phyloP scores from a whole-genome alignment of 2,113 vertebrate genomes.

The Galbula dea region DNA sequence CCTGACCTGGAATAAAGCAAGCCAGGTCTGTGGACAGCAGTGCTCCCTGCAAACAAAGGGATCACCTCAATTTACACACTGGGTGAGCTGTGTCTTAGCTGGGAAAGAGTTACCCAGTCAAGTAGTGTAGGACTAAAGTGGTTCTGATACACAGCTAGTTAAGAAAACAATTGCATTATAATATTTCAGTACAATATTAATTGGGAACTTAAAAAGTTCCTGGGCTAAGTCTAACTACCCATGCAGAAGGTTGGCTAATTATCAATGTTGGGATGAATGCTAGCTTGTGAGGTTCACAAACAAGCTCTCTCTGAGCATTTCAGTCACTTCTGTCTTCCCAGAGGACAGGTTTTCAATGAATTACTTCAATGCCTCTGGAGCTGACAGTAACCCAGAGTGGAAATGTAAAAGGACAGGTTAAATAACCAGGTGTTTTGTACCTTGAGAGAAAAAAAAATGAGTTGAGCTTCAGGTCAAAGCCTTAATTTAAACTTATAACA shows the following conservation, averaged over 20 bases:
- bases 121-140: not conserved
- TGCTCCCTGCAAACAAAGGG: not conserved
- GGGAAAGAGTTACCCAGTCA: not conserved
- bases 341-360: slow-evolving; percentile 31
- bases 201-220: not conserved
- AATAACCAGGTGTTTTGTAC: slow-evolving; percentile 65
- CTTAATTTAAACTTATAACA: slow-evolving; percentile 59
- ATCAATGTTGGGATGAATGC: not conserved
- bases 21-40: not conserved
- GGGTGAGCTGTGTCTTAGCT: not conserved
- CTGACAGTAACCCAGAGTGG: slow-evolving; percentile 30
- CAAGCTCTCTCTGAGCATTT: slow-evolving; percentile 5
- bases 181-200: not conserved
- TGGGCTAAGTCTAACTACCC: not conserved
- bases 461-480: slow-evolving; percentile 54
- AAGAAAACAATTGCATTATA: not conserved
- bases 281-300: not conserved
- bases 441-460: slow-evolving; percentile 48
- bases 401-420: slow-evolving; percentile 62
- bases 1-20: not conserved
- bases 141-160: not conserved
- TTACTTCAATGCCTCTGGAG: slow-evolving; percentile 44
- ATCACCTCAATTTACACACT: fast-evolving
- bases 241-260: not conserved
- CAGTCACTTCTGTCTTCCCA: slow-evolving; percentile 28